Percentiles rank a stretch among this genome's conserved stretches.
Conservation (phyloP, 2,113 vertebrate genomes). For the Gopherus flavomarginatus region DNA sequence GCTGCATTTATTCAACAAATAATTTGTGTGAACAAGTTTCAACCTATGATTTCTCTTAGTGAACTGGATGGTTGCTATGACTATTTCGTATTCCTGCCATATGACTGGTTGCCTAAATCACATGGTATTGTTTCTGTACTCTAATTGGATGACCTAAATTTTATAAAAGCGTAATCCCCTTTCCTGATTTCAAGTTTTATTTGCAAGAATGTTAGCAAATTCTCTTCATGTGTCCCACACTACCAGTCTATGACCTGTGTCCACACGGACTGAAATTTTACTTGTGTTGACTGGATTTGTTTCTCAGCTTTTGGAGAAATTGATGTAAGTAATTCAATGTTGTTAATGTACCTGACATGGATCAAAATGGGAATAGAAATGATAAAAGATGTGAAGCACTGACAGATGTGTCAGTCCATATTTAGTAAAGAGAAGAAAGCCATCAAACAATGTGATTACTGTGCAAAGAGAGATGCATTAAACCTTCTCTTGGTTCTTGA, state of each 20-base stretch:
- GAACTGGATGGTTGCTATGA: background rate
- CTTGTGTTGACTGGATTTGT: fast-evolving
- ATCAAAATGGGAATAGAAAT: background rate
- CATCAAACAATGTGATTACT: background rate
- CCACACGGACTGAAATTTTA: background rate
- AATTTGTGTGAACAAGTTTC: background rate
- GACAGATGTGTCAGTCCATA: background rate
- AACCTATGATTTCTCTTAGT: fast-evolving
- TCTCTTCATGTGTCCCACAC: background rate
- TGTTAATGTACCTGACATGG: background rate
- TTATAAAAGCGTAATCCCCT: background rate
- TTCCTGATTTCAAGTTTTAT: background rate
- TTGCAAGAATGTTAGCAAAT: background rate
- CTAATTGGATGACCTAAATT: background rate
- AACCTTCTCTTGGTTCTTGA: background rate
- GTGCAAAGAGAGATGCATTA: background rate
- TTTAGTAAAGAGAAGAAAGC: background rate
- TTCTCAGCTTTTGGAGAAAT: background rate
- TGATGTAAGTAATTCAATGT: background rate
- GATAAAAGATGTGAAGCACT: background rate
- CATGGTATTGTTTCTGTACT: background rate
- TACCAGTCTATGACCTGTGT: fast-evolving
- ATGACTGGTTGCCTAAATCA: background rate
- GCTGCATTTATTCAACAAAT: background rate
- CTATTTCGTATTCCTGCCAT: background rate